Evolutionary conservation across 1,140 invertebrate species (phyloP).

Genomic region (Archivesica marissinica): DNA sequence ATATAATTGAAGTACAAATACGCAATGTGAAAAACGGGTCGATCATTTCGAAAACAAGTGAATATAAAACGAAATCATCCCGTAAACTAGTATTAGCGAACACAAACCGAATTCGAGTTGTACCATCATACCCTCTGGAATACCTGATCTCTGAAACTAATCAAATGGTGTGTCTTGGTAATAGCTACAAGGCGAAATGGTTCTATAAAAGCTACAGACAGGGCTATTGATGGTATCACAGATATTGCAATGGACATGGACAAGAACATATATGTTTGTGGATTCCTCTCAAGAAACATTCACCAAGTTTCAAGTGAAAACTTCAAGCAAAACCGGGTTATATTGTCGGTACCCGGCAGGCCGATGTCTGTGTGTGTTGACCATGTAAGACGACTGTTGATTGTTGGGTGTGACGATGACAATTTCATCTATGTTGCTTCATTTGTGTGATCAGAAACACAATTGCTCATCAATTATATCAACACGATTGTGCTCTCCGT

Average conservation of each 20-base stretch:
- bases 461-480: no score
- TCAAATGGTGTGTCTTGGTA: not conserved
- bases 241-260: slow-evolving; percentile 8
- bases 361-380: not conserved
- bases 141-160: not conserved
- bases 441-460: not conserved
- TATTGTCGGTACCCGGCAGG: not conserved
- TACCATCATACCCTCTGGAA: not conserved
- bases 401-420: not conserved
- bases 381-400: not conserved
- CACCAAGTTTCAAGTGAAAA: slow-evolving; percentile 1
- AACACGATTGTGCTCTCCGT: no score
- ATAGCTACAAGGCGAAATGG: not conserved
- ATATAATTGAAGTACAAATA: slow-evolving; percentile 16
- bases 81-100: not conserved
- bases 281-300: slow-evolving; percentile 15
- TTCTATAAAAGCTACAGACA: slow-evolving; percentile 16
- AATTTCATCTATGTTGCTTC: not conserved
- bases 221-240: not conserved
- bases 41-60: not conserved
- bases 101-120: not conserved
- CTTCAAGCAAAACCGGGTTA: not conserved
- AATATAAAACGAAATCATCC: not conserved
- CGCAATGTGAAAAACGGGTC: not conserved
- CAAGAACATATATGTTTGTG: slow-evolving; percentile 34